Conservation (phyloP, 2,113 vertebrate genomes). For the Marmota monax region DNA sequence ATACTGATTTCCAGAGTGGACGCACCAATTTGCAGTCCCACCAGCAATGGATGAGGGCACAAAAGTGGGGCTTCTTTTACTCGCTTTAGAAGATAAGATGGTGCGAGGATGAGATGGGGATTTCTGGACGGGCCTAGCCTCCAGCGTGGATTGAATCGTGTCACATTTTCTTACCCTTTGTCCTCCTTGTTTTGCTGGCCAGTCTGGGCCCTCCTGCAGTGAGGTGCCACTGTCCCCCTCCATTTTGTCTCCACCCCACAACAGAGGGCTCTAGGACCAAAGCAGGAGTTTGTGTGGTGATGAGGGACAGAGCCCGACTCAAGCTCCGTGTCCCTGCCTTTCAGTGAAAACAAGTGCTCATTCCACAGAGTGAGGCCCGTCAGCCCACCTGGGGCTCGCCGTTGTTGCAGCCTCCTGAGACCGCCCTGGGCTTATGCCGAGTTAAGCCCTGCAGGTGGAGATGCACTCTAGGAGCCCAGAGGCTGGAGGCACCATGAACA, state of each 20-base stretch:
- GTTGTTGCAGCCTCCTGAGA: background rate
- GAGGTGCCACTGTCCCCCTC: background rate
- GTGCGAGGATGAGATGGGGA: background rate
- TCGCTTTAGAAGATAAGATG: background rate
- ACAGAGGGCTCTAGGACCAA: background rate
- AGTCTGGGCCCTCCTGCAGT: background rate
- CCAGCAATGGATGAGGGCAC: too few species aligned
- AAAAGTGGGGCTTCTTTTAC: background rate
- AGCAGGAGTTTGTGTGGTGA: background rate
- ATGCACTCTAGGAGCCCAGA: accelerated
- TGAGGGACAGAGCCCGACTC: background rate
- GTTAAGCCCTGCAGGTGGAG: background rate
- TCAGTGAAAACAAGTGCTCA: background rate
- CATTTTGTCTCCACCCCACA: background rate
- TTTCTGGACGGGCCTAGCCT: too few species aligned
- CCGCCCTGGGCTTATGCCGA: background rate
- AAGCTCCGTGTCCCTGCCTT: background rate
- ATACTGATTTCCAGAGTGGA: too few species aligned
- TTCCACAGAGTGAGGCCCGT: background rate
- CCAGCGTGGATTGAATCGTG: background rate
- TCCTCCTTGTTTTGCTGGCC: background rate
- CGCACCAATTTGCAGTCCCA: too few species aligned
- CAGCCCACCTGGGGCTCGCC: background rate
- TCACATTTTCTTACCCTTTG: background rate
- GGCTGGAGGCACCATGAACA: background rate